These are phyloP conservation scores for Aphidoletes aphidimyza DNA, from an alignment of 2,888 invertebrate species.

Conservation along the genomic window DNA sequence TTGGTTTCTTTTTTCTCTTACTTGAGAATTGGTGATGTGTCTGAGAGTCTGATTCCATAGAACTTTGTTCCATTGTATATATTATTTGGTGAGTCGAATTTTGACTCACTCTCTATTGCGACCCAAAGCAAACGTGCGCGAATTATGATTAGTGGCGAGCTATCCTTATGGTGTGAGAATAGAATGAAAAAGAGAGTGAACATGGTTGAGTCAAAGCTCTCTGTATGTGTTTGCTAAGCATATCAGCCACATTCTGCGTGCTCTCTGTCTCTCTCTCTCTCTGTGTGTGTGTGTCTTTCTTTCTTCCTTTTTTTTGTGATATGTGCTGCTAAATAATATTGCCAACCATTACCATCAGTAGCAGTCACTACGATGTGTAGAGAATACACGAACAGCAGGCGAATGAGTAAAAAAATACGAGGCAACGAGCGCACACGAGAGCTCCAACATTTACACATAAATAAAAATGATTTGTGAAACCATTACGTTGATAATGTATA, in stretches of 20 bases:
- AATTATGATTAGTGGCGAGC: conserved; percentile 4
- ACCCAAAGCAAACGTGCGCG: conserved; percentile 28
- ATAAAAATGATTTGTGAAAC: conserved; percentile 49
- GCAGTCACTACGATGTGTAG: not conserved
- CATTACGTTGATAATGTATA: conserved; percentile 51
- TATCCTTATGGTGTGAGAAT: not conserved
- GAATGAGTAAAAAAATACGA: not conserved
- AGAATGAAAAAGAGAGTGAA: not conserved
- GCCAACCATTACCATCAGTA: not conserved
- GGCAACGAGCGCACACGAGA: too few relatives aligned
- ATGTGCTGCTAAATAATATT: not conserved
- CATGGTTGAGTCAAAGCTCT: not conserved
- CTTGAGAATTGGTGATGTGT: too few relatives aligned
- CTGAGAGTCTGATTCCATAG: too few relatives aligned
- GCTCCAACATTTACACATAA: conserved; percentile 37
- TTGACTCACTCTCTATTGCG: not conserved
- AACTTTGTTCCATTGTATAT: not conserved
- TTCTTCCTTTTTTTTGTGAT: not conserved
- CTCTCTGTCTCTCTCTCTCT: not conserved
- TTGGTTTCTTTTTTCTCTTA: not conserved
- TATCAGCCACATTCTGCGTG: not conserved
- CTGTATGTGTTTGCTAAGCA: not conserved
- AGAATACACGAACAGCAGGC: not conserved
- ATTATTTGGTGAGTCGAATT: not conserved
- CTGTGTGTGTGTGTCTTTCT: not conserved